Evolutionary conservation across 2,113 vertebrate genomes (phyloP).

Genomic region (Zosterops lateralis): DNA sequence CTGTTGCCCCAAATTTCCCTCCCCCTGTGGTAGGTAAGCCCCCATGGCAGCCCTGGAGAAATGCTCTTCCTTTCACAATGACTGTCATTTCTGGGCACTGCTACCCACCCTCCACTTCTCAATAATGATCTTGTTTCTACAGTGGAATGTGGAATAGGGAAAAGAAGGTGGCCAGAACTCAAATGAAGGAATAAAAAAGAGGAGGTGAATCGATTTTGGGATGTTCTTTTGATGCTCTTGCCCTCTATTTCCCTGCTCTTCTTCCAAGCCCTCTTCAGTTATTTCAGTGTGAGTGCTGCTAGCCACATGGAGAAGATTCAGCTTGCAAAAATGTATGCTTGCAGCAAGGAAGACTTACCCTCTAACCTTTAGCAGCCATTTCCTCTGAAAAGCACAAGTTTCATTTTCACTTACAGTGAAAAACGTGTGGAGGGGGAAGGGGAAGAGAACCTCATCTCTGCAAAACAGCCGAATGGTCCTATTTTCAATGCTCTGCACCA

Average conservation of each 20-base stretch:
- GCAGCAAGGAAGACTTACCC: slow-evolving; percentile 57
- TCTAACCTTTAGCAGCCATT: slow-evolving; percentile 68
- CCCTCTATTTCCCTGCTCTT: slow-evolving; percentile 11
- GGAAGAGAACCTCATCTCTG: slow-evolving; percentile 9
- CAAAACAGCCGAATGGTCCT: neutral
- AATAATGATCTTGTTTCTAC: neutral
- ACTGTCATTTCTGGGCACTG: neutral
- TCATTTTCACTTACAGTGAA: slow-evolving; percentile 65
- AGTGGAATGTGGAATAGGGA: neutral
- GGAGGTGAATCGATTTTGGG: neutral
- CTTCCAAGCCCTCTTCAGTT: slow-evolving; percentile 26
- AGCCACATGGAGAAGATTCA: slow-evolving; percentile 70
- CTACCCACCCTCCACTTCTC: neutral
- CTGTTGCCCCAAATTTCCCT: neutral
- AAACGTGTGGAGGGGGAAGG: slow-evolving; percentile 36
- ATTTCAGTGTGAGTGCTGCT: slow-evolving; percentile 48
- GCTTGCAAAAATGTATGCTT: slow-evolving; percentile 39
- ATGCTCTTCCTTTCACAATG: accelerated
- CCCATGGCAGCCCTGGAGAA: neutral
- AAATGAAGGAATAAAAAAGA: neutral
- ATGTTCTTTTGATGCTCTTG: slow-evolving; percentile 47
- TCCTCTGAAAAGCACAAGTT: slow-evolving; percentile 66
- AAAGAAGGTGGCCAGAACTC: slow-evolving; percentile 1
- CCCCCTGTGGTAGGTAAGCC: accelerated
- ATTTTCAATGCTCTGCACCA: slow-evolving; percentile 15